Percentiles rank a stretch among this genome's conserved stretches.
These are phyloP conservation scores for Chaetorhynchus papuensis DNA, from an alignment of 2,113 vertebrate species.

Conservation along the genomic window DNA sequence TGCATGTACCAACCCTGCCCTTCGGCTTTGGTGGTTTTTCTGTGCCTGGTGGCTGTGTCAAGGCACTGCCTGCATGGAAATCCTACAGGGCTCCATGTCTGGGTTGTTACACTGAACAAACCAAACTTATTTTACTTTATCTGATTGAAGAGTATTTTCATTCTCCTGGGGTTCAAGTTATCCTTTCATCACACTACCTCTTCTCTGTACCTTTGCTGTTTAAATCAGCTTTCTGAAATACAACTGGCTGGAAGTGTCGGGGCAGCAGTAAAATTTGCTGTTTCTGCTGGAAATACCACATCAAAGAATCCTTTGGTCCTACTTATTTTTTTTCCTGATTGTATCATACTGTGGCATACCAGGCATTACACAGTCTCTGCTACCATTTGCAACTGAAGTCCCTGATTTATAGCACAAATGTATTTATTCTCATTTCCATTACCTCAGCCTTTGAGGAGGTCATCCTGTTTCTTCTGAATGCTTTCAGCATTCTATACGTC, in stretches of 20 bases:
- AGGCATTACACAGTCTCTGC: not conserved
- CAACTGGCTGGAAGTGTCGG: not conserved
- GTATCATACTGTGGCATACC: not conserved
- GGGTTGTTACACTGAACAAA: not conserved
- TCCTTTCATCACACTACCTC: not conserved
- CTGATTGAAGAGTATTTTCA: not conserved
- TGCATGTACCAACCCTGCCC: not conserved
- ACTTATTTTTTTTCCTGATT: not conserved
- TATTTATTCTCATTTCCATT: not conserved
- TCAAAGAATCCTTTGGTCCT: not conserved
- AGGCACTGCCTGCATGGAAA: not conserved
- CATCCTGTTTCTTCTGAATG: not conserved
- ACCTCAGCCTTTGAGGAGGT: not conserved
- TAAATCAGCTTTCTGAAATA: not conserved
- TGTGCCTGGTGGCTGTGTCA: fast-evolving
- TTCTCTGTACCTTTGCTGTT: not conserved
- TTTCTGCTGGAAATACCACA: not conserved
- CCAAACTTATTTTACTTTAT: not conserved
- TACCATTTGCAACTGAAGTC: not conserved
- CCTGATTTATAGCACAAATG: not conserved
- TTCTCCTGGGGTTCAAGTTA: not conserved
- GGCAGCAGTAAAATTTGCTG: not conserved
- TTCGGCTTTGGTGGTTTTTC: not conserved
- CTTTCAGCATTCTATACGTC: not conserved
- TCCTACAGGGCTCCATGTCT: not conserved